Percentiles rank a stretch among this genome's conserved stretches.
phyloP scores from a whole-genome alignment of 53 echinoderm and acorn worm species.

The Hippasteria phrygiana region DNA sequence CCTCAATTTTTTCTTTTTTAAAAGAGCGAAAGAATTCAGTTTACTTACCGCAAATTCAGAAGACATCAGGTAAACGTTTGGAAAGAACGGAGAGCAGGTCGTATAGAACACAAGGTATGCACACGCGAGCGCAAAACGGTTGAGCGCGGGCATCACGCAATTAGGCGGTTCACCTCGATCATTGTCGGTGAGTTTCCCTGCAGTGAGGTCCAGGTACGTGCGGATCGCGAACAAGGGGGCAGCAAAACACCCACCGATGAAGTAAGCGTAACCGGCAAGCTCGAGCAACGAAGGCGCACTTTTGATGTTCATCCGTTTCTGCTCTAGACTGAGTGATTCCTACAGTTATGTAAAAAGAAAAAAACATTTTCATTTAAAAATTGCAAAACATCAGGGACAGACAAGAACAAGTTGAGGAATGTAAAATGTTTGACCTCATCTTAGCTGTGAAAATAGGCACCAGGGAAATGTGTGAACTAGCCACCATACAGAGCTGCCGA shows the following conservation, averaged over 20 bases:
- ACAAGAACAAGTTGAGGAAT: neutral
- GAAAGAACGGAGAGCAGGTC: slow-evolving; percentile 50
- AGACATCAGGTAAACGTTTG: slow-evolving; percentile 53
- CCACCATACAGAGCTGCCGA: no score
- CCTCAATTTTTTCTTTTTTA: no score
- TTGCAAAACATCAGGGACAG: neutral
- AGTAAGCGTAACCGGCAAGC: slow-evolving; percentile 65
- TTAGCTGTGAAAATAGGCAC: no score
- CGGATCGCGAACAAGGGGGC: slow-evolving; percentile 74
- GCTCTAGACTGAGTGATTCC: slow-evolving; percentile 67
- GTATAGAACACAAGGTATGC: slow-evolving; percentile 43
- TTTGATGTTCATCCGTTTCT: slow-evolving; percentile 58
- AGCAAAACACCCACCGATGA: slow-evolving; percentile 69
- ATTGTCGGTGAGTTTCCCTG: slow-evolving; percentile 56
- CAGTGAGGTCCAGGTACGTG: slow-evolving; percentile 65
- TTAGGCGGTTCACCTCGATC: slow-evolving; percentile 40
- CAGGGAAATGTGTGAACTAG: no score
- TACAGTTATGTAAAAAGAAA: slow-evolving; percentile 5
- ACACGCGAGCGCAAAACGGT: slow-evolving; percentile 28
- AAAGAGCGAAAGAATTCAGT: no score
- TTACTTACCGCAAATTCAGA: slow-evolving; percentile 65
- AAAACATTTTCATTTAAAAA: neutral
- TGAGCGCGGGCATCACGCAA: slow-evolving; percentile 57
- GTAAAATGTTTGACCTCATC: no score
- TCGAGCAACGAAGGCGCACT: slow-evolving; percentile 68